Base-by-base conservation (phyloP, 53 echinoderm and acorn worm genomes). In the Paracentrotus lividus region DNA sequence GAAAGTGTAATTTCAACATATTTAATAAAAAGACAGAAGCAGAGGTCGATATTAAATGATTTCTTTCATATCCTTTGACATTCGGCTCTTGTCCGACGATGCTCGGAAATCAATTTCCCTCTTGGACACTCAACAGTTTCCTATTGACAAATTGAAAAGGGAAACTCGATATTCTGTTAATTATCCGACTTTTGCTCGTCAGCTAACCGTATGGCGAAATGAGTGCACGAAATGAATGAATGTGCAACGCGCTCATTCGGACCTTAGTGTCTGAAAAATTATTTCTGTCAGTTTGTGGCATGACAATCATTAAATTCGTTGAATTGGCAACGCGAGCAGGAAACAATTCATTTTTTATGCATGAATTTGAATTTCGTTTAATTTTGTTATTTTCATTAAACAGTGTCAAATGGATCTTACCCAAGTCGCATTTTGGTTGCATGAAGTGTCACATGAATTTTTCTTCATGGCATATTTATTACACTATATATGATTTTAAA, bases 111-210 rank as follows among this genome's bases (percentile, higher is more conserved):
- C 75, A 90, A 90, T 90, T 90, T 90, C 91, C 91, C 53, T 49
- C 54, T 42, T 8, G 4, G 75, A 68, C 91, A 51, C 91, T 90
- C 91, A 26, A 69, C 69, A 90, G 40, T 36, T 72, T 90, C 91
- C 91, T 31, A 1, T 36, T 53, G 49, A 53, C 52, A 72, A 90
- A 90, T 90, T 68, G 91, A 72, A 68, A 90, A 90, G 18, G 72
- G 91, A 72, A 90, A 90, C 91, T 49, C 54, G 91, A 90, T 90
- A 90, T 90, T 69, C 91, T 90, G 49, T 90, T 90, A 68, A 90
- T 90, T 69, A 90, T 36, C 49, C 89, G 60, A 61, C 89, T 65
- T 56, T 89, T 47, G 61, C 89, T 65, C 89, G 38, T 29, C 75
- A 36, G 24, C 42, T 65, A 58, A 27, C 64, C 29, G 90, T 8